These are phyloP conservation scores for Bimastos eiseni DNA, from an alignment of 2,888 invertebrate species.

Conservation along the genomic window DNA sequence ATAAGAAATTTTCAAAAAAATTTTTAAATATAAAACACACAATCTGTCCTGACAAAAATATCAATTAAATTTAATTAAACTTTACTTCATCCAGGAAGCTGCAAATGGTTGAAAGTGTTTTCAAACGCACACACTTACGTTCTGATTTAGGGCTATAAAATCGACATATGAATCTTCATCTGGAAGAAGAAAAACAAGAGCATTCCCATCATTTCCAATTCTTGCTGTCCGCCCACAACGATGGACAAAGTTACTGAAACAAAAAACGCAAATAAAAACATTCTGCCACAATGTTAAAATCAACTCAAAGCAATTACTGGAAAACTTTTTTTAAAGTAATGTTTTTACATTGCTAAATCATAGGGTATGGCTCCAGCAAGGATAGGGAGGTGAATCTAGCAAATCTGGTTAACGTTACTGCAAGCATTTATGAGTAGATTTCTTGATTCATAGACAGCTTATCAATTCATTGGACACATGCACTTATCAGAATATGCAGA, in stretches of 20 bases:
- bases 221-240: conserved; percentile 92
- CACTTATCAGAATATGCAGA: neutral
- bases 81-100: neutral
- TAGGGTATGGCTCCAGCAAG: neutral
- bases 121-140: neutral
- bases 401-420: neutral
- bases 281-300: neutral
- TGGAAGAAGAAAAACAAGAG: conserved; percentile 81
- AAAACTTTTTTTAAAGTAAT: neutral
- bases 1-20: neutral
- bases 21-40: neutral
- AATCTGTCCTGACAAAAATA: neutral
- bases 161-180: conserved; percentile 86
- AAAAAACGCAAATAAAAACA: conserved; percentile 15
- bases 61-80: neutral
- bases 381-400: neutral
- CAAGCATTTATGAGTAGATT: too few species aligned
- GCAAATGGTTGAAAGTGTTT: neutral
- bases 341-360: neutral
- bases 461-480: neutral
- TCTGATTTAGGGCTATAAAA: conserved; percentile 85
- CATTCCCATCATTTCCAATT: conserved; percentile 83
- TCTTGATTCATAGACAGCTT: neutral
- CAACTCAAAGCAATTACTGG: neutral
- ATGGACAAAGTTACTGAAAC: conserved; percentile 80